Conservation (phyloP, 2,888 invertebrate species). For the Sussaba pulchella region DNA sequence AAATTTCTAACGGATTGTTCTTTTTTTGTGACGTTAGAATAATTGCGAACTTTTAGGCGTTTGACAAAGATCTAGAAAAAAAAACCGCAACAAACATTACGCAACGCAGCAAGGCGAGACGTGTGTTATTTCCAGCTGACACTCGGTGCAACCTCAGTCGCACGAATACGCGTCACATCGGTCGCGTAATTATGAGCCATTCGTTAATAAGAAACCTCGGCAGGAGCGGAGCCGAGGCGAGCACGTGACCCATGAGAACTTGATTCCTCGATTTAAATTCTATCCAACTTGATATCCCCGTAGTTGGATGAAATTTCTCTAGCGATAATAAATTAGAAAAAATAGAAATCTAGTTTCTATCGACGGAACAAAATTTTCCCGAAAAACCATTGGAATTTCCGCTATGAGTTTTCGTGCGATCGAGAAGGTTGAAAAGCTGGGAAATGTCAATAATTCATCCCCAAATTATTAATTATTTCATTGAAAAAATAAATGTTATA, state of each 20-base stretch:
- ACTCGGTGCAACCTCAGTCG: slow-evolving; percentile 14
- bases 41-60: no score
- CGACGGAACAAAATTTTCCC: slow-evolving; percentile 10
- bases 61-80: no score
- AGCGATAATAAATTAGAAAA: no score
- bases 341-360: neutral
- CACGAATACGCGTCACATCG: slow-evolving; percentile 30
- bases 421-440: neutral
- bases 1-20: no score
- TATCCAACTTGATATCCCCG: neutral
- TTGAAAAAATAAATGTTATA: no score
- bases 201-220: slow-evolving; percentile 51
- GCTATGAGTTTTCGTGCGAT: neutral
- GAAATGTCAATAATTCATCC: neutral
- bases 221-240: neutral
- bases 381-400: neutral
- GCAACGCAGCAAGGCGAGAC: slow-evolving; percentile 25
- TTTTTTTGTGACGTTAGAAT: no score
- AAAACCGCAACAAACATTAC: slow-evolving; percentile 11
- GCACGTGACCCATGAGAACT: slow-evolving; percentile 19
- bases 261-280: neutral
- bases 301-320: neutral
- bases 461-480: neutral
- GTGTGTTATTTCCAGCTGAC: neutral
- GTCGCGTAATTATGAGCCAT: slow-evolving; percentile 60